Evolutionary conservation across 2,888 invertebrate species (phyloP).

Genomic region (Perizoma affinitatum): DNA sequence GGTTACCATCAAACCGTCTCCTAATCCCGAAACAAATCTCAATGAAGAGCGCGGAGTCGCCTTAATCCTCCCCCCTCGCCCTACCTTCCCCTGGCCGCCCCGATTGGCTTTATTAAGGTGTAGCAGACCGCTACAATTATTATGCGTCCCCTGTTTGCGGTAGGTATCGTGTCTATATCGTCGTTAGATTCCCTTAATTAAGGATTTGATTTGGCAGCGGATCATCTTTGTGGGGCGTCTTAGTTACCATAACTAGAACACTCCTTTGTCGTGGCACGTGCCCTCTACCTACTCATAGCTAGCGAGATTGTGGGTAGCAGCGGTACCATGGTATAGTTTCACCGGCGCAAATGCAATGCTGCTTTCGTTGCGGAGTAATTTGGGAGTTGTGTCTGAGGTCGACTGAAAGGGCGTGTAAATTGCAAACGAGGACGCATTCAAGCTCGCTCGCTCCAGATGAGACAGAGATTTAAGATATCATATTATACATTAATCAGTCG

Average conservation of each 20-base stretch:
- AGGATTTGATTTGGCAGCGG: constrained; percentile 74
- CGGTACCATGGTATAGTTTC: constrained; percentile 19
- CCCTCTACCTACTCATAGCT: constrained; percentile 3
- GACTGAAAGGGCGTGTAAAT: constrained; percentile 75
- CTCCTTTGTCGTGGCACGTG: constrained; percentile 27
- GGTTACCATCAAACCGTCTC: constrained; percentile 76
- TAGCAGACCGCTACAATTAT: constrained; percentile 84
- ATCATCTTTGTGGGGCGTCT: constrained; percentile 60
- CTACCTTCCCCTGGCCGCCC: constrained; percentile 56
- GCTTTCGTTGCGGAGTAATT: constrained; percentile 50
- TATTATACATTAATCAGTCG: constrained; percentile 77
- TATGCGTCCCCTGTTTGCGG: constrained; percentile 84
- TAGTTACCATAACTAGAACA: constrained; percentile 44
- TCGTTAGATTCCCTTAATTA: constrained; percentile 79
- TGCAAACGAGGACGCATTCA: constrained; percentile 74
- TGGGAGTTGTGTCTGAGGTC: constrained; percentile 53
- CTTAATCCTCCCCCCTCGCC: constrained; percentile 64
- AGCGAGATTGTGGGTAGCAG: constrained; percentile 13
- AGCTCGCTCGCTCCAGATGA: constrained; percentile 62
- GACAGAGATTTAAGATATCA: constrained; percentile 76
- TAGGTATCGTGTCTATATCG: constrained; percentile 77
- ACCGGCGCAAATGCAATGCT: constrained; percentile 40
- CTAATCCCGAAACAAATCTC: constrained; percentile 84
- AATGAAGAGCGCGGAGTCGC: constrained; percentile 80
- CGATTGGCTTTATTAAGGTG: constrained; percentile 84